These are phyloP conservation scores for Lordiphosa andalusiaca DNA, from an alignment of 2,888 invertebrate genomes.

Conservation along the genomic window DNA sequence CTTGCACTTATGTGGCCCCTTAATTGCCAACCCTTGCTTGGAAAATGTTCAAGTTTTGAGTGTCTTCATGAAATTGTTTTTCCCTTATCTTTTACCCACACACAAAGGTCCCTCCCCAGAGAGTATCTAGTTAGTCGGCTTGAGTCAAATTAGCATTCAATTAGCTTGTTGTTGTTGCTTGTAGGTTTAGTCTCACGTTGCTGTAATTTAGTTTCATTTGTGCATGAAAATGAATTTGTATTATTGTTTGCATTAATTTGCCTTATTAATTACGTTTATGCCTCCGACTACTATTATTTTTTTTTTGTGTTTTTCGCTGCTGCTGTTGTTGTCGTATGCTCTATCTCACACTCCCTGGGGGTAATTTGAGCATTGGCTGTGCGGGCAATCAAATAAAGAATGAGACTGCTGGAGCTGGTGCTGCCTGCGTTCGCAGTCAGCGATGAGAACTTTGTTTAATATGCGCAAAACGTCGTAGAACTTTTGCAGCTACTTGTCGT, in stretches of 20 bases:
- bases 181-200: slow-evolving; percentile 39
- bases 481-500: slow-evolving; percentile 61
- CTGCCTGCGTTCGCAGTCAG: slow-evolving; percentile 25
- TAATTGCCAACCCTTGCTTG: too few relatives aligned
- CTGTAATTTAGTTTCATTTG: slow-evolving; percentile 71
- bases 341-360: slow-evolving; percentile 47
- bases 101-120: slow-evolving; percentile 21
- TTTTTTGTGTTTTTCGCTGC: slow-evolving; percentile 7
- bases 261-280: slow-evolving; percentile 75
- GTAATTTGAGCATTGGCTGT: slow-evolving; percentile 70
- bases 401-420: slow-evolving; percentile 58
- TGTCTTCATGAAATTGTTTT: too few relatives aligned
- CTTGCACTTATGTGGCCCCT: too few relatives aligned
- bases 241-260: slow-evolving; percentile 75
- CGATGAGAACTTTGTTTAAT: slow-evolving; percentile 65
- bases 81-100: neutral
- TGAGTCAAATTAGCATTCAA: slow-evolving; percentile 40
- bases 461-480: slow-evolving; percentile 72
- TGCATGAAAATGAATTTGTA: slow-evolving; percentile 73
- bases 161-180: slow-evolving; percentile 31
- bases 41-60: too few relatives aligned
- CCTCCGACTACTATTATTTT: slow-evolving; percentile 51
- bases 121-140: slow-evolving; percentile 36
- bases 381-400: slow-evolving; percentile 73
- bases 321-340: slow-evolving; percentile 1